Percentiles rank a stretch among this genome's conserved stretches.
These are phyloP conservation scores for Eudemis profundana DNA, from an alignment of 2,888 invertebrate species.

Conservation along the genomic window DNA sequence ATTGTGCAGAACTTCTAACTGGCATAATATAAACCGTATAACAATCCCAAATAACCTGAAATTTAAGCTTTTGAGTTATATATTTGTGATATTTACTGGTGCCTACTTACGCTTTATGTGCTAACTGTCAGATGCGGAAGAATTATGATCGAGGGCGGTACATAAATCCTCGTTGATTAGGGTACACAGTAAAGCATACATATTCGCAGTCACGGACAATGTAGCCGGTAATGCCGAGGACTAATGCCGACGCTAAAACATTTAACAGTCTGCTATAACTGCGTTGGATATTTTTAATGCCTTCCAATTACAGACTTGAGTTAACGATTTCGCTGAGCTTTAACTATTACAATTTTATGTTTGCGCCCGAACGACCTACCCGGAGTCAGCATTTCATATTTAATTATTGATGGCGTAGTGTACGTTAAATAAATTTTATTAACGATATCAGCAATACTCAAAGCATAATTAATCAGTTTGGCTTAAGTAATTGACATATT, in stretches of 20 bases:
- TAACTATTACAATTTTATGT: constrained; percentile 84
- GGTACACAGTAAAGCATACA: constrained; percentile 42
- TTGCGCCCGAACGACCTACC: constrained; percentile 69
- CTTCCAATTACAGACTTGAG: constrained; percentile 82
- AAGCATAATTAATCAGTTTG: no score
- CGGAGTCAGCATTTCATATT: constrained; percentile 55
- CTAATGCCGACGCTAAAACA: constrained; percentile 76
- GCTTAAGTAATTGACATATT: no score
- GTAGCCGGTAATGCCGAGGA: constrained; percentile 40
- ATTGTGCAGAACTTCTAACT: background rate
- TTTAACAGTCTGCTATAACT: constrained; percentile 82
- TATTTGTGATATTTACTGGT: background rate
- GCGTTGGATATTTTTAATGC: constrained; percentile 79
- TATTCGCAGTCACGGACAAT: constrained; percentile 43
- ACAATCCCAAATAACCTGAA: no score
- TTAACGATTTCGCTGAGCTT: constrained; percentile 82
- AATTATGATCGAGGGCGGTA: constrained; percentile 3
- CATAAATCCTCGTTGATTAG: constrained; percentile 20
- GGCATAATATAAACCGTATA: no score
- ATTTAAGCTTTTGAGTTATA: no score
- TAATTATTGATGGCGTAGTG: constrained; percentile 45
- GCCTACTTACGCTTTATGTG: background rate
- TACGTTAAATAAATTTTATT: background rate
- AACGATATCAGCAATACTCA: background rate
- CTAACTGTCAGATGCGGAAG: constrained; percentile 1